Base-by-base conservation (phyloP, 2,797 vertebrate species). In the Pipistrellus pipistrellus region DNA sequence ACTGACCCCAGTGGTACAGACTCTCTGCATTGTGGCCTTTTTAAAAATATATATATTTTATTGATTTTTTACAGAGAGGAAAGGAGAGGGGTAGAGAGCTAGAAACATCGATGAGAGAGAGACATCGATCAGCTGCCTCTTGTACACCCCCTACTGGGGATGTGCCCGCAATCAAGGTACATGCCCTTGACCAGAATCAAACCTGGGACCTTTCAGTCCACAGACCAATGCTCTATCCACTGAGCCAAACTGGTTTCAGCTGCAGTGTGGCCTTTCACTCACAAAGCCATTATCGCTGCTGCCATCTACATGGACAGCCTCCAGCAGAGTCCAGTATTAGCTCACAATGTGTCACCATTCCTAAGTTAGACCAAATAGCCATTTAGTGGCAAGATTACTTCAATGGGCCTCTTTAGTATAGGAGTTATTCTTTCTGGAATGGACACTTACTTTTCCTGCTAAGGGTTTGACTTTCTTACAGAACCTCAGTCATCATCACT, bases 11-110 rank as follows among this genome's bases (percentile, higher is more conserved):
- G 18, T 32, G 10, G 15, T 27, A 14, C 15, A 77, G 9, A 59
- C 4, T 30, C 20, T 71, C 10, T 59, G 5, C 25, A 71, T 1
- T 30, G 4, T 11, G 21, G 1, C 41, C 1, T 57, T 0, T 5
- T 41, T 41, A 41, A 41, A 41, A 41, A 41, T 41, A 41, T 41
- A 41, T 41, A 41, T 41, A 41, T 41, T 41, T 41, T 7, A 41
- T 41, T 41, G 6, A 6, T 41, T 41, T 41, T 41, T 41, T 41
- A 41, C 38, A 41, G 38, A 41, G 38, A 41, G 6, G 38, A 41
- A 41, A 6, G 38, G 38, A 41, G 38, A 41, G 38, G 38, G 38
- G 41, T 41, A 41, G 38, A 41, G 38, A 41, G 38, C 38, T 41
- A 41, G 38, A 41, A 41, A 41, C 38, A 41, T 38, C 38, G 38